Evolutionary conservation across 1,140 invertebrate species (phyloP).

Genomic region (Drosophila malerkotliana): DNA sequence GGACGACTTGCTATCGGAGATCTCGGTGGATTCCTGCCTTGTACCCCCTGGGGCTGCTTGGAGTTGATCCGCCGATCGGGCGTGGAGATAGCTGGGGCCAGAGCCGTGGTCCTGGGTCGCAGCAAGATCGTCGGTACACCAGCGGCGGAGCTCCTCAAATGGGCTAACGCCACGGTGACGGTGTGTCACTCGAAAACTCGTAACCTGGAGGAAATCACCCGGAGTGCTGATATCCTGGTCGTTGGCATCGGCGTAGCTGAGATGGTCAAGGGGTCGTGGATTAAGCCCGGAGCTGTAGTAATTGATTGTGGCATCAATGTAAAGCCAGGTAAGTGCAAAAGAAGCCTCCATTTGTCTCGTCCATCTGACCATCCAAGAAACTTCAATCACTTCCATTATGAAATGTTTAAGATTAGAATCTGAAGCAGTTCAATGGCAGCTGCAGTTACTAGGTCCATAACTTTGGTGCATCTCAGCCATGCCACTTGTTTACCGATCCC

Average conservation of each 20-base stretch:
- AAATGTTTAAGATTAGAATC: too few relatives aligned
- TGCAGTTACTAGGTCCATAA: not conserved
- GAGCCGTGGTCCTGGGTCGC: constrained; percentile 96
- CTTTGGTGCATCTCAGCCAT: not conserved
- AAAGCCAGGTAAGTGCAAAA: constrained; percentile 89
- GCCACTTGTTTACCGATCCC: constrained; percentile 18
- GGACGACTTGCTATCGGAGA: constrained; percentile 94
- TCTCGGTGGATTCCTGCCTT: constrained; percentile 94
- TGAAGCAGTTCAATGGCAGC: too few relatives aligned
- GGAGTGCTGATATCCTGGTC: constrained; percentile 96
- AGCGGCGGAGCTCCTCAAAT: constrained; percentile 96
- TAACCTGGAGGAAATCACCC: constrained; percentile 91
- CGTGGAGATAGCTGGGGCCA: constrained; percentile 91
- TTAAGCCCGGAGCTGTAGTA: constrained; percentile 99
- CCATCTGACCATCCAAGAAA: too few relatives aligned
- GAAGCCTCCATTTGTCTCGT: not conserved
- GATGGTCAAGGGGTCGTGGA: constrained; percentile 97
- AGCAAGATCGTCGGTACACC: constrained; percentile 99
- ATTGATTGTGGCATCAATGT: constrained; percentile 99
- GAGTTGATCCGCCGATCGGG: constrained; percentile 95
- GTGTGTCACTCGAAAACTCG: constrained; percentile 98
- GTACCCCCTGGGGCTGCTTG: constrained; percentile 96
- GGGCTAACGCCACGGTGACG: constrained; percentile 98
- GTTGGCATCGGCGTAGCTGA: constrained; percentile 96
- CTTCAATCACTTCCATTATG: too few relatives aligned